A percentile compares a stretch with the other conserved stretches of the same genome.
Evolutionary conservation across 2,113 vertebrate genomes (phyloP).

Genomic region (Phodopus roborovskii): DNA sequence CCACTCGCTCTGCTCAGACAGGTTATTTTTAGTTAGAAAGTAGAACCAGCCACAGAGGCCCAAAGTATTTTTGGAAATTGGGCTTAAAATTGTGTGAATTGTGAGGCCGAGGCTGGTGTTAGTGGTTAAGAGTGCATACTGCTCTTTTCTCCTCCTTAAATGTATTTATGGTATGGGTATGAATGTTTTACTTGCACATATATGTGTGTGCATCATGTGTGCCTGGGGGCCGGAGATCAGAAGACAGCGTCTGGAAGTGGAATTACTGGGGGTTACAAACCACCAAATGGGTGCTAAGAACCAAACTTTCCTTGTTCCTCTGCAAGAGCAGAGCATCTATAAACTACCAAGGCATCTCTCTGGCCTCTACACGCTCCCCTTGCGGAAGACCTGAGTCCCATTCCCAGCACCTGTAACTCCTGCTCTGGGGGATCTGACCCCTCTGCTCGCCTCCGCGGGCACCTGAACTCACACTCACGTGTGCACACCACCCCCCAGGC

Average conservation of each 20-base stretch:
- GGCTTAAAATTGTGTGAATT: not conserved
- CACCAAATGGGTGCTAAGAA: no score
- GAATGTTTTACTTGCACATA: not conserved
- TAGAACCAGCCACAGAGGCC: not conserved
- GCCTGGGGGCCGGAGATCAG: not conserved
- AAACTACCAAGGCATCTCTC: not conserved
- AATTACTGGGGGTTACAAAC: not conserved
- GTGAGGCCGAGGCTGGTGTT: not conserved
- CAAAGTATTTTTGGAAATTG: constrained; percentile 40
- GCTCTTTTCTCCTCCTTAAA: not conserved
- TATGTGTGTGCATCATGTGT: not conserved
- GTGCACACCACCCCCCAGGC: not conserved
- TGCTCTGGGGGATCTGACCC: not conserved
- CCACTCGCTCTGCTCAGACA: not conserved
- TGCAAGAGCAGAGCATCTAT: not conserved
- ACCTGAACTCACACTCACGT: not conserved
- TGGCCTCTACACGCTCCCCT: not conserved
- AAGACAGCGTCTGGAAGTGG: no score
- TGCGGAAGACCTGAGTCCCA: not conserved
- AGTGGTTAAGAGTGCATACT: not conserved
- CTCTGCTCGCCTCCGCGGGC: no score
- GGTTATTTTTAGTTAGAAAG: not conserved
- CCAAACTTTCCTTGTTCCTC: not conserved
- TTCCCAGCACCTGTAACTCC: not conserved
- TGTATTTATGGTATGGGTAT: not conserved